phyloP scores from a whole-genome alignment of 2,888 invertebrate species.

The Eutolmus rufibarbis region DNA sequence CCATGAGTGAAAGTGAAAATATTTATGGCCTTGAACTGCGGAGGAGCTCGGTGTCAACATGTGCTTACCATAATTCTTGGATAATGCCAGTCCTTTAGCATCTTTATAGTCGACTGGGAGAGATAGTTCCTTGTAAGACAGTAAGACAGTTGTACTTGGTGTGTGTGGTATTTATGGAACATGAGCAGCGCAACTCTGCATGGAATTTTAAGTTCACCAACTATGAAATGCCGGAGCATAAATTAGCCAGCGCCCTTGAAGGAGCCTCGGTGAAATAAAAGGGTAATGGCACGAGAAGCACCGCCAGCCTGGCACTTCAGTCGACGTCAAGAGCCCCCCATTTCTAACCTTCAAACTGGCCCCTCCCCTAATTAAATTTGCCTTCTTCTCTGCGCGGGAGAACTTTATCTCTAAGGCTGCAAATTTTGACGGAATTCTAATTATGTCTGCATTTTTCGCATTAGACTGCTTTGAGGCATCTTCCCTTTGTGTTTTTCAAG shows the following conservation, averaged over 20 bases:
- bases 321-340: neutral
- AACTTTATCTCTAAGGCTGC: neutral
- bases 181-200: neutral
- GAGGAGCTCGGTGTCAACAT: constrained; percentile 38
- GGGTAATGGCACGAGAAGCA: neutral
- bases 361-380: neutral
- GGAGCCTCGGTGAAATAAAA: neutral
- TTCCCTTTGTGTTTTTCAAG: neutral
- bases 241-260: constrained; percentile 23
- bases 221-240: constrained; percentile 19
- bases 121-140: constrained; percentile 27
- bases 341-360: neutral
- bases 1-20: constrained; percentile 41
- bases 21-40: constrained; percentile 39
- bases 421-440: neutral
- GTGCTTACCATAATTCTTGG: constrained; percentile 41
- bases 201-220: constrained; percentile 34
- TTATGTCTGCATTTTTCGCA: neutral
- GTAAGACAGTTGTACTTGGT: constrained; percentile 25
- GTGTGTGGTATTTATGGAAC: constrained; percentile 23
- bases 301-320: neutral
- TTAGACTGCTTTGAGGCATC: neutral
- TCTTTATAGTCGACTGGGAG: constrained; percentile 24
- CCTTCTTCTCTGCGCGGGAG: neutral
- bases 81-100: constrained; percentile 37